Percentiles rank a stretch among this genome's conserved stretches.
Evolutionary conservation across 2,888 invertebrate species (phyloP).

Genomic region (Dromius quadrimaculatus): DNA sequence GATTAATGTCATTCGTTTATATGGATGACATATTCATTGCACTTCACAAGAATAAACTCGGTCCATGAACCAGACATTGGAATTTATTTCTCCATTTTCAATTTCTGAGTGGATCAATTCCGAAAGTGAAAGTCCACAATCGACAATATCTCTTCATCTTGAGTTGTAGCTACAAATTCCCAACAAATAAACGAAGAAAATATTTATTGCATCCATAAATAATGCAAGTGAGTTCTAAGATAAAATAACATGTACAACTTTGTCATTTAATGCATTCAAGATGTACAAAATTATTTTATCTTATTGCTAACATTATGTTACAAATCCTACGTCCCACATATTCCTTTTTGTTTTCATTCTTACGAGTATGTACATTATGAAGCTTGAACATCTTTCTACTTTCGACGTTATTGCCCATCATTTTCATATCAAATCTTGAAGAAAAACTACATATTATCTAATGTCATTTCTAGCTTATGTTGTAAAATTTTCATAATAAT

Average conservation of each 20-base stretch:
- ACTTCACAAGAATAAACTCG: too few relatives aligned
- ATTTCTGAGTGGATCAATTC: too few relatives aligned
- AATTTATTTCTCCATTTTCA: too few relatives aligned
- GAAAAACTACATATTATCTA: not conserved
- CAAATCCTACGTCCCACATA: not conserved
- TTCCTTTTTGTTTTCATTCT: not conserved
- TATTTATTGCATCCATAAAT: not conserved
- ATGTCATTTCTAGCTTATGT: not conserved
- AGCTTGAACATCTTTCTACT: not conserved
- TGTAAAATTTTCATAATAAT: not conserved
- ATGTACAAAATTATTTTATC: not conserved
- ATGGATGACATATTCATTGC: too few relatives aligned
- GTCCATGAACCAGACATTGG: too few relatives aligned
- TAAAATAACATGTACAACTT: not conserved
- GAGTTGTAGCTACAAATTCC: too few relatives aligned
- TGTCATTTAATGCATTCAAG: not conserved
- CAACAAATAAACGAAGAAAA: too few relatives aligned
- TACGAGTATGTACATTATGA: too few relatives aligned
- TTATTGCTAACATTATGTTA: not conserved
- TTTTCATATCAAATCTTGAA: not conserved
- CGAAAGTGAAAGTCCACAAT: too few relatives aligned
- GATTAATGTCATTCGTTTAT: too few relatives aligned
- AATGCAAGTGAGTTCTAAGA: not conserved
- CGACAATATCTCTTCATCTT: too few relatives aligned
- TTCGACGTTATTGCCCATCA: slow-evolving; percentile 8